A percentile compares a stretch with the other conserved stretches of the same genome.
These are phyloP conservation scores for Myripristis murdjan DNA, from an alignment of 2,797 vertebrate genomes.

Conservation along the genomic window DNA sequence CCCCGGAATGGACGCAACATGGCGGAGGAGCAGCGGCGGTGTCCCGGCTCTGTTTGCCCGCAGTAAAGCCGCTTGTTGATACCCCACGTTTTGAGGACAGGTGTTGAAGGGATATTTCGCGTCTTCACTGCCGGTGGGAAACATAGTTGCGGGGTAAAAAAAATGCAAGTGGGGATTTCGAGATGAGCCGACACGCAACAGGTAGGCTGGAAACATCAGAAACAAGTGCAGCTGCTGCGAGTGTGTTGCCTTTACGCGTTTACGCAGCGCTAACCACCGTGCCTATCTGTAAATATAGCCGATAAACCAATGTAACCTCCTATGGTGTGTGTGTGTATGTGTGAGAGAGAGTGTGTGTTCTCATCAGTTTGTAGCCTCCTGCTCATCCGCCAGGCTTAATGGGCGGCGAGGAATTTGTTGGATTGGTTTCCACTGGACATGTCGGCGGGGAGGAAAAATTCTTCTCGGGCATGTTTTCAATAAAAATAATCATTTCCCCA, in stretches of 20 bases:
- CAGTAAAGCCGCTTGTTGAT: neutral
- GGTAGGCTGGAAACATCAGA: conserved; percentile 66
- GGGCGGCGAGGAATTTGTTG: conserved; percentile 23
- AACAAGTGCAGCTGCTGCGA: conserved; percentile 58
- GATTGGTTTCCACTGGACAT: conserved; percentile 14
- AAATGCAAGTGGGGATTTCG: neutral
- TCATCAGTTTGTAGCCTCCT: neutral
- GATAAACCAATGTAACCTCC: too few species aligned
- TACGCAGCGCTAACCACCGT: too few species aligned
- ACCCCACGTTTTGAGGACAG: neutral
- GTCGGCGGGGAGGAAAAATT: neutral
- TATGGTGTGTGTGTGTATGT: too few species aligned
- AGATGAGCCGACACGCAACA: conserved; percentile 74
- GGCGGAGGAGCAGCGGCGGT: conserved; percentile 58
- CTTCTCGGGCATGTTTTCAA: conserved; percentile 28
- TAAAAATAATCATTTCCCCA: conserved; percentile 40
- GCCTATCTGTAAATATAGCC: too few species aligned
- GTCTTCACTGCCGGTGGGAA: neutral
- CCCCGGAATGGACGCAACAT: conserved; percentile 49
- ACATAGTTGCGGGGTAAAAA: too few species aligned
- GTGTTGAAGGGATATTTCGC: neutral
- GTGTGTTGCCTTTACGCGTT: too few species aligned
- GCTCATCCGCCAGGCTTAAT: neutral
- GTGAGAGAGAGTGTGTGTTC: neutral
- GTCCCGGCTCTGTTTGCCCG: neutral